Conservation (phyloP, 2,113 vertebrate genomes). For the Mesocricetus auratus region DNA sequence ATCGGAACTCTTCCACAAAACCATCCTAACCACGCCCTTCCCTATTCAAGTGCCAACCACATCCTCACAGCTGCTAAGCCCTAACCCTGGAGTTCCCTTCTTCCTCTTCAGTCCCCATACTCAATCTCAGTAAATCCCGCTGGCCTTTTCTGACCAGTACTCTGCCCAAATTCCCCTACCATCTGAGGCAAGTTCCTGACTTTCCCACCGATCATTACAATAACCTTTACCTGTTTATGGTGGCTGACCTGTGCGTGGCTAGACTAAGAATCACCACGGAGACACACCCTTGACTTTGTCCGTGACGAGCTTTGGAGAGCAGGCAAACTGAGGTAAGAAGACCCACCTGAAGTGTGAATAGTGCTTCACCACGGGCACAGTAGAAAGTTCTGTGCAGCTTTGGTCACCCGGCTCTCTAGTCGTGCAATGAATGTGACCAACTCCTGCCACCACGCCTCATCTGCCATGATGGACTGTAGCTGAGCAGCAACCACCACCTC, state of each 20-base stretch:
- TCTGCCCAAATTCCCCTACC: neutral
- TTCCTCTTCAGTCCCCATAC: neutral
- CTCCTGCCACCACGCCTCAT: neutral
- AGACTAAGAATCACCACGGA: too few species aligned
- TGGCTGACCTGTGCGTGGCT: neutral
- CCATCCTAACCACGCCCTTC: neutral
- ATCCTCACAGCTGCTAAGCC: neutral
- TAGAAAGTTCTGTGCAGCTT: neutral
- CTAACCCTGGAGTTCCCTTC: neutral
- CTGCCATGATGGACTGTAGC: neutral
- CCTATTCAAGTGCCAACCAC: neutral
- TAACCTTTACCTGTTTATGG: neutral
- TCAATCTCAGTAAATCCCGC: neutral
- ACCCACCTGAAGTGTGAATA: neutral
- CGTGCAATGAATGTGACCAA: neutral
- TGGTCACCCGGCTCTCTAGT: neutral
- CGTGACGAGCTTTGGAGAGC: neutral
- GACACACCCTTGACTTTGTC: too few species aligned
- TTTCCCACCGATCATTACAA: neutral
- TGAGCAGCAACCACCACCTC: neutral
- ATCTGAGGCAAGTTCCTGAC: neutral
- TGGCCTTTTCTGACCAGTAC: neutral
- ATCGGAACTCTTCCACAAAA: neutral
- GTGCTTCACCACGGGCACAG: neutral
- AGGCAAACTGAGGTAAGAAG: neutral